phyloP scores from a whole-genome alignment of 1,140 invertebrate species.

The Dendroctonus ponderosae region DNA sequence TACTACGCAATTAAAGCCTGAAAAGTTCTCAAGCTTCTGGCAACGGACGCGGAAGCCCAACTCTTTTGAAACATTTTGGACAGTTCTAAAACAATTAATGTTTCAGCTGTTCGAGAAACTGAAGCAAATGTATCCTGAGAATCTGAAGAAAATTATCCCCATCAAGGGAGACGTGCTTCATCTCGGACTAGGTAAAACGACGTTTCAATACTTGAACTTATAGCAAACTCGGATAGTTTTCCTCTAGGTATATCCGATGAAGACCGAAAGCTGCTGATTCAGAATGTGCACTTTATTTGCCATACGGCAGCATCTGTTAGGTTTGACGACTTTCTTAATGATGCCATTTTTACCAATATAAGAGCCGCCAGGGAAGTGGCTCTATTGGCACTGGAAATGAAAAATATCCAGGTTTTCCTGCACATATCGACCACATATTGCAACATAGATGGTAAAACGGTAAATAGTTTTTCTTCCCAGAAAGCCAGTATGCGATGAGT shows the following conservation, averaged over 20 bases:
- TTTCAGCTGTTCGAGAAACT: not conserved
- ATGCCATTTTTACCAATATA: conserved; percentile 57
- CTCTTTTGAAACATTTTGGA: too few species aligned
- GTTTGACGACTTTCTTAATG: conserved; percentile 73
- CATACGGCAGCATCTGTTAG: conserved; percentile 90
- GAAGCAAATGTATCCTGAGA: not conserved
- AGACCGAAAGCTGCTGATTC: conserved; percentile 59
- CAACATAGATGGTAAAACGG: conserved; percentile 62
- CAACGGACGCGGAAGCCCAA: too few species aligned
- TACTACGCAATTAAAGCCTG: too few species aligned
- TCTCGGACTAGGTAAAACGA: conserved; percentile 55
- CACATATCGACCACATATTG: conserved; percentile 85
- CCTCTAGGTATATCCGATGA: conserved; percentile 40
- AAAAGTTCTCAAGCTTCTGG: too few species aligned
- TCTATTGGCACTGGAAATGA: conserved; percentile 57
- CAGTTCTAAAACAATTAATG: too few species aligned
- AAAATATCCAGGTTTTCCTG: conserved; percentile 61
- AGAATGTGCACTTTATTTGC: conserved; percentile 81
- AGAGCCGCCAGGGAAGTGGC: conserved; percentile 57
- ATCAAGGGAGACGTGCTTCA: conserved; percentile 74
- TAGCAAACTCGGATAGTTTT: not conserved
- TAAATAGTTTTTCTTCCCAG: conserved; percentile 10
- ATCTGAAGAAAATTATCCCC: conserved; percentile 69
- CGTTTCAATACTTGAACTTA: not conserved
- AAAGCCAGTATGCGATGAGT: too few species aligned